Evolutionary conservation across 1,140 invertebrate species (phyloP), one percentile per base, ranked within the genome.

Genomic region (Diprion similis): DNA sequence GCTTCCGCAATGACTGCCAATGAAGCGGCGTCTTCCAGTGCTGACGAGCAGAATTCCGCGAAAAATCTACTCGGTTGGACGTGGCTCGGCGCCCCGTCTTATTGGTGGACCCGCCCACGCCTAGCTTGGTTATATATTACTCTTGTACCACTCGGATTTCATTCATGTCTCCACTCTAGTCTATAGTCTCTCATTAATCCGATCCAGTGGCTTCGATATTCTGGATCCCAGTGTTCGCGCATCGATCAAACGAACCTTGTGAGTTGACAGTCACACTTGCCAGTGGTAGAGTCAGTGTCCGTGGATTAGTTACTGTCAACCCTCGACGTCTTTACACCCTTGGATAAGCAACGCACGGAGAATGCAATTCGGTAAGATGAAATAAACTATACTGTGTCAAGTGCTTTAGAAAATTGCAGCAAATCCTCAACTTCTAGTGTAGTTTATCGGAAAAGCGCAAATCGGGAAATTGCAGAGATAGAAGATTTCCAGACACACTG

Each of bases 111-210:
- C 80, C 84, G 84, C 84, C 84, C 83, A 85, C 84, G 79, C 80
- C 70, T 74, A 78, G 73, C 81, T 77, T 78, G 76, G 78, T 83
- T 84, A 83, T 84, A 84, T 84, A 82, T 78, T 80, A 84, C 81
- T 80, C 78, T 76, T 79, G 72, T 78, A 77, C 77, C 78, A 81
- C 76, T 77, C 73, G 71, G 79, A 78, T 78, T 83, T 85, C 84
- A 85, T 85, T 85, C 84, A 85, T 84, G 84, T 83, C 83, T 83
- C 78, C 78, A 79, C 78, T 79, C 80, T 80, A 78, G 71, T 17
- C 3, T 80, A 78, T 84, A 84, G 81, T 81, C 83, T 82, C 82
- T 84, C 83, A 82, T 84, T 84, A 83, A 82, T 75, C 77, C 75
- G 76, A 77, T 77, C 77, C 10, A 65, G 19, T 10, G 17, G 17